These are phyloP conservation scores for Channa maculata DNA, from an alignment of 2,113 vertebrate species.

Conservation along the genomic window DNA sequence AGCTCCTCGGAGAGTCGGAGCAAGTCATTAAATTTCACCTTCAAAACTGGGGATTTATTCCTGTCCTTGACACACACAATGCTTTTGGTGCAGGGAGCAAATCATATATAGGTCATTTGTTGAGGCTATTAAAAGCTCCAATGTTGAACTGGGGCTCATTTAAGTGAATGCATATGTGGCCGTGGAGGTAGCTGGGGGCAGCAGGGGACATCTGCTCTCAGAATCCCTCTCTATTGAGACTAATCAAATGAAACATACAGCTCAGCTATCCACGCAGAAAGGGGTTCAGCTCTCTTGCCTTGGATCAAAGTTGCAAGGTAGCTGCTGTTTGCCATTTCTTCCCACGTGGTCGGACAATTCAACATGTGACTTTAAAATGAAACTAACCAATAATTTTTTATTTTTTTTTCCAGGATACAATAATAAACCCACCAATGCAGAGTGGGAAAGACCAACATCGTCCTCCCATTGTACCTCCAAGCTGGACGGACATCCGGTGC, in stretches of 20 bases:
- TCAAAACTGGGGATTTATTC: constrained; percentile 23
- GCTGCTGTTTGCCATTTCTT: background rate
- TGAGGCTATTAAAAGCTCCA: constrained; percentile 46
- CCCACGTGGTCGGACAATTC: background rate
- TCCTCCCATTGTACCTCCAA: too few relatives aligned
- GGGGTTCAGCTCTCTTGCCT: too few relatives aligned
- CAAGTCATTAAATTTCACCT: constrained; percentile 63
- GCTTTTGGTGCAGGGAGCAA: background rate
- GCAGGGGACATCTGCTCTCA: constrained; percentile 47
- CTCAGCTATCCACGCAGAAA: background rate
- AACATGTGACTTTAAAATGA: background rate
- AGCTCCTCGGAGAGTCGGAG: constrained; percentile 17
- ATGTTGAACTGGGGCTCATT: constrained; percentile 38
- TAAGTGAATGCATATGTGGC: constrained; percentile 51
- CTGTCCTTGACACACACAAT: constrained; percentile 14
- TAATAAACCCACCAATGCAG: too few relatives aligned
- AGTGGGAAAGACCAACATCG: too few relatives aligned
- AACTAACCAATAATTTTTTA: too few relatives aligned
- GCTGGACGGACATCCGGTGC: too few relatives aligned
- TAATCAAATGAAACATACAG: background rate
- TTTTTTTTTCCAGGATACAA: too few relatives aligned
- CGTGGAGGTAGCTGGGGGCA: constrained; percentile 27
- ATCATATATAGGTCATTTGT: constrained; percentile 35
- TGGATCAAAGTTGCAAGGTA: too few relatives aligned
- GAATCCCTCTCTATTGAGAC: constrained; percentile 9